Conservation (phyloP, 2,797 vertebrate species). For the Brachymystax lenok region DNA sequence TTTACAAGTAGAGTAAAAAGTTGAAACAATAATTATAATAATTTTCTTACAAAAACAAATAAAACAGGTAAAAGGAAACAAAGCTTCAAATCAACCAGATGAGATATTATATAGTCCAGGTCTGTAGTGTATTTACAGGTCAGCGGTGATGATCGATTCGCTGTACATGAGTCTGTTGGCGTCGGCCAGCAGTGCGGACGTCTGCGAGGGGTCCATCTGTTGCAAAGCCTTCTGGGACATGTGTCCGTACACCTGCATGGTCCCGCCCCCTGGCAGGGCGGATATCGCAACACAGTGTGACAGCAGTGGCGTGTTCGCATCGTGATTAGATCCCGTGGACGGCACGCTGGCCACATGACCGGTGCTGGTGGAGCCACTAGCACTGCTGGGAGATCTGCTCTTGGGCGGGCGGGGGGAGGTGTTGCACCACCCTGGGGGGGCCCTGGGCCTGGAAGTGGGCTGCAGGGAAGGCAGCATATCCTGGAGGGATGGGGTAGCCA, state of each 20-base stretch:
- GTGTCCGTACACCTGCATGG: conserved; percentile 83
- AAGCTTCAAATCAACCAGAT: neutral
- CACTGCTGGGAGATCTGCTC: conserved; percentile 96
- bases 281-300: conserved; percentile 88
- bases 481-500: conserved; percentile 92
- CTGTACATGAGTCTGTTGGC: conserved; percentile 85
- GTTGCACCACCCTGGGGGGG: conserved; percentile 88
- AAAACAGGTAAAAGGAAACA: conserved; percentile 44
- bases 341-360: conserved; percentile 94
- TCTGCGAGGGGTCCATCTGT: conserved; percentile 87
- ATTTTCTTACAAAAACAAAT: conserved; percentile 56
- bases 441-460: conserved; percentile 85
- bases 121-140: conserved; percentile 77
- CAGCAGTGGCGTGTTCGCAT: conserved; percentile 94
- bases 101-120: neutral
- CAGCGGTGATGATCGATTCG: conserved; percentile 90
- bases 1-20: conserved; percentile 71
- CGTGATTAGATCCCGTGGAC: conserved; percentile 95
- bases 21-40: conserved; percentile 66
- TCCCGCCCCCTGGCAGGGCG: conserved; percentile 76
- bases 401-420: conserved; percentile 95
- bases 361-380: conserved; percentile 97
- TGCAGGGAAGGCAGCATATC: conserved; percentile 92
- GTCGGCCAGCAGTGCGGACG: conserved; percentile 83
- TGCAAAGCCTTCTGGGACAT: conserved; percentile 88